phyloP scores from a whole-genome alignment of 2,888 invertebrate genomes.

The Cloeon dipterum region DNA sequence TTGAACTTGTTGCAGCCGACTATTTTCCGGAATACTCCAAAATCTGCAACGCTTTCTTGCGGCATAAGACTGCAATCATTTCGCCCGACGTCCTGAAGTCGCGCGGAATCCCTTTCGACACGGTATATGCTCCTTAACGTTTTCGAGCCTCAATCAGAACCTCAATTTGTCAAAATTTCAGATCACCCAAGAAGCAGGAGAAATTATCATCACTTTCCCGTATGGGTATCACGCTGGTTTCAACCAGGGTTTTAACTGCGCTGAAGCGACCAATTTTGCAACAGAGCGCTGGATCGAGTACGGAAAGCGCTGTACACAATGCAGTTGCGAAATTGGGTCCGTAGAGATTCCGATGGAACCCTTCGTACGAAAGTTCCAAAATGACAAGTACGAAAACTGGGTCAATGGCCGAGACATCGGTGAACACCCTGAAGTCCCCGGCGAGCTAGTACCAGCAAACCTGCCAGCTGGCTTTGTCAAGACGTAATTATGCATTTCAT shows the following conservation, averaged over 20 bases:
- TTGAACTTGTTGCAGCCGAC: slow-evolving; percentile 12
- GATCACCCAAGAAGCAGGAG: slow-evolving; percentile 28
- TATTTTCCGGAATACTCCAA: slow-evolving; percentile 18
- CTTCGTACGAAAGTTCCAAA: slow-evolving; percentile 23
- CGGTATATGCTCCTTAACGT: too few relatives aligned
- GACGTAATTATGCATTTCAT: too few relatives aligned
- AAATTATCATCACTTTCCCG: slow-evolving; percentile 37
- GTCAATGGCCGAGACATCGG: slow-evolving; percentile 22
- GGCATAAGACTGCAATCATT: slow-evolving; percentile 34
- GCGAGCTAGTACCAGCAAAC: slow-evolving; percentile 40
- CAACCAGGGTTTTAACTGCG: slow-evolving; percentile 34
- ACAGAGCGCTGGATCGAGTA: slow-evolving; percentile 32
- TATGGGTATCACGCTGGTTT: slow-evolving; percentile 35
- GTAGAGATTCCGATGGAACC: slow-evolving; percentile 25
- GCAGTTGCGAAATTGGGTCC: slow-evolving; percentile 9
- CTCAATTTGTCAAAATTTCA: too few relatives aligned
- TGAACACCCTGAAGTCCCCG: slow-evolving; percentile 15
- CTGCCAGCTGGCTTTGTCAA: too few relatives aligned
- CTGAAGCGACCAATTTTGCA: slow-evolving; percentile 38
- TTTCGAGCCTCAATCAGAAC: too few relatives aligned
- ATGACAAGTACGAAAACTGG: slow-evolving; percentile 25
- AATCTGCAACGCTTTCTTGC: slow-evolving; percentile 22
- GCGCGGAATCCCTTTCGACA: slow-evolving; percentile 26
- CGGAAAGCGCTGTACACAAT: slow-evolving; percentile 21
- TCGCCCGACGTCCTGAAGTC: slow-evolving; percentile 25